These are phyloP conservation scores for Gymnobelideus leadbeateri DNA, from an alignment of 2,113 vertebrate species.

Conservation along the genomic window DNA sequence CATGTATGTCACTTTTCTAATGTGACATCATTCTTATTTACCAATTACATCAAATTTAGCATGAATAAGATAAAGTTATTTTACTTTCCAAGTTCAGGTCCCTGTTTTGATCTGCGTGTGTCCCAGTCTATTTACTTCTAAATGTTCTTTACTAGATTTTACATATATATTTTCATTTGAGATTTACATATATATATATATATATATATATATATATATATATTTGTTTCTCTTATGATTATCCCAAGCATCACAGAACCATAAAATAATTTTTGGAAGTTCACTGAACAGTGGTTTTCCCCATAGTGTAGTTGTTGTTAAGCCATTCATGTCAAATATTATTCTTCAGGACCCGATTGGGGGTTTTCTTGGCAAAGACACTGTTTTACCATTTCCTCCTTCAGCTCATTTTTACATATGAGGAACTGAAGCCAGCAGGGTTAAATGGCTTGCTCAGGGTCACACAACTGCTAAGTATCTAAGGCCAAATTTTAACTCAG, in stretches of 20 bases:
- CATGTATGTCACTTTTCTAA: neutral
- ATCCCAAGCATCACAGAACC: neutral
- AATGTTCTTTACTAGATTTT: neutral
- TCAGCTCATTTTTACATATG: neutral
- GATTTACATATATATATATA: too few species aligned
- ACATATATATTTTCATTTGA: too few species aligned
- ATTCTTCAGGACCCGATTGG: neutral
- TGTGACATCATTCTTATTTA: neutral
- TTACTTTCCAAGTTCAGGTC: neutral
- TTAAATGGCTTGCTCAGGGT: neutral
- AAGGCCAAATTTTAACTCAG: neutral
- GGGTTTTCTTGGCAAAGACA: neutral
- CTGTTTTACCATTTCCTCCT: neutral
- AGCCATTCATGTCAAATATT: neutral
- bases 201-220: too few species aligned
- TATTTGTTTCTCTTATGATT: neutral
- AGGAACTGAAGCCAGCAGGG: neutral
- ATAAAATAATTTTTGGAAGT: neutral
- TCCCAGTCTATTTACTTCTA: neutral
- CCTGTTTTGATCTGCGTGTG: neutral
- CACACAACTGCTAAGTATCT: neutral
- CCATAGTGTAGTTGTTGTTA: neutral
- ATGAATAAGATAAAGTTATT: neutral
- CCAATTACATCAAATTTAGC: neutral
- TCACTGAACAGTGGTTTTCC: neutral